phyloP scores from a whole-genome alignment of 2,888 invertebrate species.

The Diploptera punctata region DNA sequence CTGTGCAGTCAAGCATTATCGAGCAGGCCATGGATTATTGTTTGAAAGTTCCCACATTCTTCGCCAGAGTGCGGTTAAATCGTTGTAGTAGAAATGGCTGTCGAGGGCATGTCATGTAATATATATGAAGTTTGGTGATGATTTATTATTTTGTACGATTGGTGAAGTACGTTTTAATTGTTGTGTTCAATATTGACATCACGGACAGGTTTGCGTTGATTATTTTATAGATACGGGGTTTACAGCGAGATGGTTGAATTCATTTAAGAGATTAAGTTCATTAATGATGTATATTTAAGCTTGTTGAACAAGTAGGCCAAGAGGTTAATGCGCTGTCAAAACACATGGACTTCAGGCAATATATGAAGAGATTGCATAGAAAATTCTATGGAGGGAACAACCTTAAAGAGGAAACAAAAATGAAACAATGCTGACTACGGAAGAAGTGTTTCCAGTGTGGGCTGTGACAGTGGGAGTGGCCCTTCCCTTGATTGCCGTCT shows the following conservation, averaged over 20 bases:
- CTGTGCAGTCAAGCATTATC: too few relatives aligned
- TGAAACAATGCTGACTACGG: conserved; percentile 31
- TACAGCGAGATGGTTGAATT: background rate
- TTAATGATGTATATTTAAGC: background rate
- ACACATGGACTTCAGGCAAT: background rate
- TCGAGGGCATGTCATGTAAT: too few relatives aligned
- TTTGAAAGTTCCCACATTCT: too few relatives aligned
- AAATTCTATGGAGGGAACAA: too few relatives aligned
- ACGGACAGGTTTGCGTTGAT: too few relatives aligned
- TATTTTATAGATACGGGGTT: too few relatives aligned
- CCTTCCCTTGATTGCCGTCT: conserved; percentile 59
- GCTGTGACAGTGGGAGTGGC: conserved; percentile 46
- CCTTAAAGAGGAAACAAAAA: conserved; percentile 21
- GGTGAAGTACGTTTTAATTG: too few relatives aligned
- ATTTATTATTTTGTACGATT: too few relatives aligned
- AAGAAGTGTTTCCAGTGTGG: conserved; percentile 49
- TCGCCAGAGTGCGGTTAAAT: background rate
- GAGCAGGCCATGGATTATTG: too few relatives aligned
- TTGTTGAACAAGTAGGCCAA: conserved; percentile 31
- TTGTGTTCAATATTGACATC: too few relatives aligned
- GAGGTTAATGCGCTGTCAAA: conserved; percentile 30
- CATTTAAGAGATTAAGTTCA: background rate
- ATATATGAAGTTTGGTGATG: too few relatives aligned
- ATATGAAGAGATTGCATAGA: too few relatives aligned
- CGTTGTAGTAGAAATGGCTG: background rate